Evolutionary conservation across 2,797 vertebrate genomes (phyloP), one percentile per base, ranked within the genome.

Genomic region (Crax fasciolata): DNA sequence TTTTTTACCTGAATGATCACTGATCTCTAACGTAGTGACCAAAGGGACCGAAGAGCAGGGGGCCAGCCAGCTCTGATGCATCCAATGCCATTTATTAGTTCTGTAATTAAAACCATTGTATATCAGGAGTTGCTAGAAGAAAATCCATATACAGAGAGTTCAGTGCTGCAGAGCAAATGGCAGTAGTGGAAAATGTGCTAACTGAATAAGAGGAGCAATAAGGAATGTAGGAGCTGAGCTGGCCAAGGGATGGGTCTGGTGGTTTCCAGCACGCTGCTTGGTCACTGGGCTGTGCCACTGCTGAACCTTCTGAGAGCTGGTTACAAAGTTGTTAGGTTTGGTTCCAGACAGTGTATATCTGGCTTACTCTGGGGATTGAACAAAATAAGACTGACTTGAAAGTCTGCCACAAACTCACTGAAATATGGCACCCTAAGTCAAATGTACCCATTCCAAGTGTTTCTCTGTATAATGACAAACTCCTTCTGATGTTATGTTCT

Each of bases 391-490:
- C 6, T 32, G 49, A 23, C 25, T 14, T 27, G 39, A 63, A 9
- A 68, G 55, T 27, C n/a, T 8, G 9, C 7, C 24, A 38, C 58
- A 30, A 8, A 39, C 8, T 43, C 16, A 5, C n/a, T 54, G 39
- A 2, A 55, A 30, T 6, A 13, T 0, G 1, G 23, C 24, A 17
- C 10, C 23, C 17, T 23, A 38, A 63, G 58, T 16, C 2, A 0
- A 46, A 70, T 0, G 2, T 35, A 44, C n/a, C 13, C 8, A 24
- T 51, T 44, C 44, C 5, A 44, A 51, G 71, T 28, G 27, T 46
- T 79, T 74, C 59, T 30, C 15, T n/a, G 2, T 41, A 6, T 49
- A 27, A 71, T 15, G 15, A 10, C 73, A 62, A 72, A 48, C 10
- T 41, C 30, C 25, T 65, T 5, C 11, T 54, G 62, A 75, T 4